Base-by-base conservation (phyloP, 1,140 invertebrate species). In the Drosophila willistoni region DNA sequence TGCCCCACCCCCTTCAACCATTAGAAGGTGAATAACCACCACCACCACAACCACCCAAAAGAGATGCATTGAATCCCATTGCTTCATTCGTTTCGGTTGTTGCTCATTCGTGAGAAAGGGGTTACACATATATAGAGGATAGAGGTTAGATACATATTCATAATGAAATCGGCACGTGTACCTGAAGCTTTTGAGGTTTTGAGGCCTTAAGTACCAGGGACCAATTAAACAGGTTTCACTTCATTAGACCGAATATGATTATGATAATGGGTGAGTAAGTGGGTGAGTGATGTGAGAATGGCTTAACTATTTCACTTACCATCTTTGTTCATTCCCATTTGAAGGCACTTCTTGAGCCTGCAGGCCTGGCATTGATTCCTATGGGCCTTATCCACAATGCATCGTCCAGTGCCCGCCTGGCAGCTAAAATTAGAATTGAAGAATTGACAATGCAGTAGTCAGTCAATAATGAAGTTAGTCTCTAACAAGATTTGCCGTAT, bases 261-360 rank as follows among this genome's bases (percentile, higher is more conserved):
- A 80, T 71, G 63, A 75, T 64, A 64, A 81, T 65, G 62, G 60
- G 57, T 65, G 68, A 22, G 41, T 54, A 61, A 60, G 36, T 47
- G 14, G 0, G n/a, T 29, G 39, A 19, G 44, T 22, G 17, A 12
- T 2, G 9, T 17, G 17, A 2, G 44, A 12, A 22, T 17, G 17
- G 17, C 3, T 14, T 14, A 51, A 47, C 41, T 41, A 68, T 66
- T 51, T 44, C 14, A 94, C 97, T 96, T 93, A 99, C 98, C 98
- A 93, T 99, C 98, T 94, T 99, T 99, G 92, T 99, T 99, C 99
- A 99, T 99, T 64, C 99, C 99, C 97, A 99, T 99, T 69, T 97
- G 95, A 44, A 99, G 94, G 92, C 99, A 99, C 93, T 99, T 99
- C 93, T 99, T 99, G 44, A 99, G 94, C 33, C 99, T 93, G 92